Base-by-base conservation (phyloP, 2,113 vertebrate species). In the Bambusicola thoracicus region DNA sequence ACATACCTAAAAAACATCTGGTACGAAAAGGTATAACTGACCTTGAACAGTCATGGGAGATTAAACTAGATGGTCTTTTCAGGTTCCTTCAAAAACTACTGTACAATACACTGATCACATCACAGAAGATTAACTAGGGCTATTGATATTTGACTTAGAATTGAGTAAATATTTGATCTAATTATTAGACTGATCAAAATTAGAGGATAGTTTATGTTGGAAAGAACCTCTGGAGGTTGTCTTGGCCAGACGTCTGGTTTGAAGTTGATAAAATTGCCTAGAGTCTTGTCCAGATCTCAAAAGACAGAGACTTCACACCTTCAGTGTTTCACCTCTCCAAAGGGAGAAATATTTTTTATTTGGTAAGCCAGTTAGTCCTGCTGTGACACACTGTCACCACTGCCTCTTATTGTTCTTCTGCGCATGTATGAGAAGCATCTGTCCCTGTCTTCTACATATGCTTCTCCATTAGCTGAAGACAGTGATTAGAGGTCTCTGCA, bases 281-380 rank as follows among this genome's bases (percentile, higher is more conserved):
- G 20, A 25, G 3, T 3, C 34, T 4, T 51, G 19, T 34, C 19
- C 9, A 36, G 40, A 9, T 8, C 10, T 49, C 18, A 19, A 27
- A 69, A 49, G 46, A 36, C 46, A 70, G 46, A n/a, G 43, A 70
- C 13, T 61, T 19, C 38, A 38, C 3, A 1, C 5, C 24, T 76
- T 61, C 0, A 1, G 21, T 29, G 11, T 3, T 58, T 81, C n/a
- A 58, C 18, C 2, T 12, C 11, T 58, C 27, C 8, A 4, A 38
- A 16, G 14, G 6, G 10, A 34, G 34, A 82, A 68, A 46, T 0
- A 1, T 19, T 34, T 34, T 76, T 7, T 17, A 16, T 48, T 74
- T 44, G 13, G 6, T 25, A 66, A 78, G 3, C 3, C 30, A 34
- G 4, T 41, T 73, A 48, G 4, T 36, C 6, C 29, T 94, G 18